phyloP scores from a whole-genome alignment of 2,113 vertebrate genomes.

The Chaenogobius annularis region DNA sequence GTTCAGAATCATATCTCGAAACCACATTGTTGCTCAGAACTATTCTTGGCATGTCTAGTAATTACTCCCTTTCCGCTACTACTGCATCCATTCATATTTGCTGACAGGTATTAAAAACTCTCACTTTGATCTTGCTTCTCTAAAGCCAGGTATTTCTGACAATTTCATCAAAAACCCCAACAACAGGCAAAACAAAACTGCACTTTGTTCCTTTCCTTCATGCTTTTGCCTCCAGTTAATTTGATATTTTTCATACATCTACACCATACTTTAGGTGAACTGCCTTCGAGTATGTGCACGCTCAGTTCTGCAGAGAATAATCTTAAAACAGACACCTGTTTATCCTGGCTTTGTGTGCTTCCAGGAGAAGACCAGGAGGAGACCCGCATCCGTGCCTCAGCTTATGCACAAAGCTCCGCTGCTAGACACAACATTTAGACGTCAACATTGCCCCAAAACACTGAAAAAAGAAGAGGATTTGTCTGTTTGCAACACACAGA shows the following conservation, averaged over 20 bases:
- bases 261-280: conserved; percentile 37
- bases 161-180: conserved; percentile 51
- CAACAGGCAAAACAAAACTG: conserved; percentile 44
- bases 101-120: conserved; percentile 43
- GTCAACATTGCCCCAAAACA: conserved; percentile 33
- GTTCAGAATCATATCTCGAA: not conserved
- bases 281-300: conserved; percentile 20
- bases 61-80: conserved; percentile 46
- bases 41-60: conserved; percentile 26
- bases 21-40: not conserved
- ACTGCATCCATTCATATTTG: conserved; percentile 17
- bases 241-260: conserved; percentile 23
- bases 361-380: conserved; percentile 48
- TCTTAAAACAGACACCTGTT: conserved; percentile 66
- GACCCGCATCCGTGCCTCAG: conserved; percentile 44
- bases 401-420: conserved; percentile 59
- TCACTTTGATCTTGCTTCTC: conserved; percentile 53
- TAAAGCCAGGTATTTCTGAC: conserved; percentile 48
- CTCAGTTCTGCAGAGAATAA: conserved; percentile 43
- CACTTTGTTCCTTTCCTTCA: conserved; percentile 12
- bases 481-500: conserved; percentile 22
- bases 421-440: conserved; percentile 49
- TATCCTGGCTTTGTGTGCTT: conserved; percentile 53
- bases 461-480: conserved; percentile 37
- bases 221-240: conserved; percentile 25